Evolutionary conservation across 2,888 invertebrate genomes (phyloP).

Genomic region (Heliconius ethilla): DNA sequence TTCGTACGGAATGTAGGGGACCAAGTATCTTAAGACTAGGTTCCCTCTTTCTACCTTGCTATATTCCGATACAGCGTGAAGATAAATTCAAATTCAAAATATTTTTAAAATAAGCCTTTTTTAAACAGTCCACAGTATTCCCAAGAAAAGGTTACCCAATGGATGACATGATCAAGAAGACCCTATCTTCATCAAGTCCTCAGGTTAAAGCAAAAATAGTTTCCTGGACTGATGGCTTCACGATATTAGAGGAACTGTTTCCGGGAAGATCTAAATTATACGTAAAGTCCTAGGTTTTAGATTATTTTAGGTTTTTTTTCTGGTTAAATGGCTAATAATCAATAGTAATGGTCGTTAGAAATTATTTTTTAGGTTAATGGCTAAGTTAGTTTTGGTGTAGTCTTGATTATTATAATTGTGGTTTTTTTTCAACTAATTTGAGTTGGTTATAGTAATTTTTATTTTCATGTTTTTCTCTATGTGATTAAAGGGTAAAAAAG

Average conservation of each 20-base stretch:
- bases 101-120: not conserved
- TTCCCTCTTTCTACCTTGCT: not conserved
- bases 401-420: not conserved
- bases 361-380: not conserved
- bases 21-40: not conserved
- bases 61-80: not conserved
- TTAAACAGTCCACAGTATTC: slow-evolving; percentile 65
- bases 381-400: not conserved
- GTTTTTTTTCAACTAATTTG: not conserved
- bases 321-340: not conserved
- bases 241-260: slow-evolving; percentile 61
- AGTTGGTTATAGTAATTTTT: not conserved
- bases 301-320: not conserved
- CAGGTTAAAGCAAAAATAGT: slow-evolving; percentile 64
- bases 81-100: not conserved
- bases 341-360: too few species aligned
- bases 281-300: not conserved
- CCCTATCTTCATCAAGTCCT: slow-evolving; percentile 54
- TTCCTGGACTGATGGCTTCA: slow-evolving; percentile 65
- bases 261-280: slow-evolving; percentile 46
- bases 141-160: slow-evolving; percentile 69
- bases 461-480: too few species aligned
- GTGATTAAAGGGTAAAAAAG: not conserved
- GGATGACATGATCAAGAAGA: slow-evolving; percentile 64
- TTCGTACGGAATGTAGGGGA: not conserved